These are phyloP conservation scores for Tenthredo scrophulariae DNA, from an alignment of 2,888 invertebrate species.

Conservation along the genomic window DNA sequence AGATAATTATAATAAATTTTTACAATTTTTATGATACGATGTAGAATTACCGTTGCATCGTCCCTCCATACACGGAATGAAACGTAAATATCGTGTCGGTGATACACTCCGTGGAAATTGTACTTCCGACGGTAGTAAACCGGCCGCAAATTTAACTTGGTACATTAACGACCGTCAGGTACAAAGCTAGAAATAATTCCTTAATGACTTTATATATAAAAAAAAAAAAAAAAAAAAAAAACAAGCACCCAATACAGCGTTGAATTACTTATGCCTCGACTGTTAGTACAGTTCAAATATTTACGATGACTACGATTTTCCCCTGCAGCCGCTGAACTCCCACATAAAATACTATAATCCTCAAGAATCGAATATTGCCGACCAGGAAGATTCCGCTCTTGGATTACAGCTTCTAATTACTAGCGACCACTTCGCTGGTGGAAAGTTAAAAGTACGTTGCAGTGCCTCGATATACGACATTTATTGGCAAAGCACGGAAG, in stretches of 20 bases:
- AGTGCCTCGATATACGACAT: slow-evolving; percentile 84
- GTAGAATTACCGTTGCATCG: slow-evolving; percentile 73
- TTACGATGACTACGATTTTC: not conserved
- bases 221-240: not conserved
- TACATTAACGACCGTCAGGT: slow-evolving; percentile 76
- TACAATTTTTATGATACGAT: not conserved
- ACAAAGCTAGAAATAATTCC: not conserved
- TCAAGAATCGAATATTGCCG: slow-evolving; percentile 72
- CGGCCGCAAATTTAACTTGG: slow-evolving; percentile 76
- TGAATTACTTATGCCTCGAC: not conserved
- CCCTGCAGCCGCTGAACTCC: slow-evolving; percentile 66
- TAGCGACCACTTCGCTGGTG: slow-evolving; percentile 79
- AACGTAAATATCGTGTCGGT: slow-evolving; percentile 72
- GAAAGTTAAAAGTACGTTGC: slow-evolving; percentile 83
- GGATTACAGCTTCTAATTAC: slow-evolving; percentile 80
- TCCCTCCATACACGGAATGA: slow-evolving; percentile 74
- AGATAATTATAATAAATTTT: not conserved
- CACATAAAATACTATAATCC: slow-evolving; percentile 70
- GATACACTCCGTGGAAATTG: slow-evolving; percentile 73
- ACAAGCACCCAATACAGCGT: not conserved
- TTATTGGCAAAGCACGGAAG: slow-evolving; percentile 85
- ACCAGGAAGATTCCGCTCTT: slow-evolving; percentile 79
- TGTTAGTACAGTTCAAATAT: not conserved
- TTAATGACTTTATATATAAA: not conserved
- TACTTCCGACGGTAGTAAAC: slow-evolving; percentile 73